These are phyloP conservation scores for Elephantulus edwardii DNA, from an alignment of 2,113 vertebrate species.

Conservation along the genomic window DNA sequence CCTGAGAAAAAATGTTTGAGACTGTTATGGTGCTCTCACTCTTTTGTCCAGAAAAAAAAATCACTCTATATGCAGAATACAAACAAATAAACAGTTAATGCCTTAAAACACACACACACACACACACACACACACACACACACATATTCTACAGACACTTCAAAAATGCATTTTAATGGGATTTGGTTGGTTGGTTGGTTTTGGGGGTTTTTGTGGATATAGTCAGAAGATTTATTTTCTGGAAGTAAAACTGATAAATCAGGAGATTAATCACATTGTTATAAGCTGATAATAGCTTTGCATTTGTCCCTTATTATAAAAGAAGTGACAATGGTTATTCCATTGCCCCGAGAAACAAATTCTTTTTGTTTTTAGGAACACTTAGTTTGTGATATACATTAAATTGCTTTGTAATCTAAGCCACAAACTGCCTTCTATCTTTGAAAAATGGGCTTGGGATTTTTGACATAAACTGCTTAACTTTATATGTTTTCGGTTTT, in stretches of 20 bases:
- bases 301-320: not conserved
- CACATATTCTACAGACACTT: not conserved
- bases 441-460: slow-evolving; percentile 40
- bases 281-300: slow-evolving; percentile 19
- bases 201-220: not conserved
- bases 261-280: not conserved
- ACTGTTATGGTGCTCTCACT: slow-evolving; percentile 56
- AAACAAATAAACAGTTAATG: not conserved
- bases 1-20: slow-evolving; percentile 53
- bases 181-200: not conserved
- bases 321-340: not conserved
- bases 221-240: not conserved
- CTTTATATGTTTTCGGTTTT: slow-evolving; percentile 46
- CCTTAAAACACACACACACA: too few species aligned
- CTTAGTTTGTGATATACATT: not conserved
- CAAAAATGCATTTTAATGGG: not conserved
- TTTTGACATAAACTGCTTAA: slow-evolving; percentile 37
- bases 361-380: not conserved
- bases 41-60: slow-evolving; percentile 37
- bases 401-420: slow-evolving; percentile 10
- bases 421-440: not conserved
- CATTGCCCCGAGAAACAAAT: not conserved
- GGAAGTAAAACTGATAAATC: slow-evolving; percentile 51
- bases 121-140: too few species aligned
- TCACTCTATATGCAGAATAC: not conserved